Evolutionary conservation across 2,888 invertebrate genomes (phyloP), one percentile per base, ranked within the genome.

Genomic region (Leucozona laternaria): DNA sequence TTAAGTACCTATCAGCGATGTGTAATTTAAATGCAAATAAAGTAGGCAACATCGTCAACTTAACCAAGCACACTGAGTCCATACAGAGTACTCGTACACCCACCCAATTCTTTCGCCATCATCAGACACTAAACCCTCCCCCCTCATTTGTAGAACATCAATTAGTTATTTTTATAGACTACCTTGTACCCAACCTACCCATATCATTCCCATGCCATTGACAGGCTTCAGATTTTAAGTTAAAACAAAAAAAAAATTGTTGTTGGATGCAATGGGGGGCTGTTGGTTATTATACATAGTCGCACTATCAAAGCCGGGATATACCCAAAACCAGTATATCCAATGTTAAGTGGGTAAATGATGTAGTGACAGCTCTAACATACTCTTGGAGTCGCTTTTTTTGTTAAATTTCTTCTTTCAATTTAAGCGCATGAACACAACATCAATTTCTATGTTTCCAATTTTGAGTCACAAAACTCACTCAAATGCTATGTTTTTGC

Each of bases 391-490:
- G 66, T 50, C 48, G 4, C 20, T 50, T 57, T 58, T 28, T 31
- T 31, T 31, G 31, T 31, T 28, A 28, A 28, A 17, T 34, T 58
- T 43, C 20, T 64, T n/a, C 28, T n/a, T 68, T 48, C 25, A n/a
- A 72, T n/a, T 77, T 34, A 34, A 31, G 82, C 82, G 82, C 82
- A 83, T 83, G 82, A 73, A 68, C 82, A 82, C 66, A 45, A 45
- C 82, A 78, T 37, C 34, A 72, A 8, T 17, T 37, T 43, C 78
- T 58, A 78, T 58, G 77, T 82, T 78, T 82, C 43, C 62, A 58
- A 45, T 25, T 20, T 45, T 15, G 53, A 75, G 28, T 70, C n/a
- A 60, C 34, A 62, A 57, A 80, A 55, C 55, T 13, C 77, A 82
- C 82, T 82, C 82, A 82, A 71, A 78, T 58, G 20, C 78, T 40